Conservation (phyloP, 2,888 invertebrate species). For the Aproaerema taeniolella region DNA sequence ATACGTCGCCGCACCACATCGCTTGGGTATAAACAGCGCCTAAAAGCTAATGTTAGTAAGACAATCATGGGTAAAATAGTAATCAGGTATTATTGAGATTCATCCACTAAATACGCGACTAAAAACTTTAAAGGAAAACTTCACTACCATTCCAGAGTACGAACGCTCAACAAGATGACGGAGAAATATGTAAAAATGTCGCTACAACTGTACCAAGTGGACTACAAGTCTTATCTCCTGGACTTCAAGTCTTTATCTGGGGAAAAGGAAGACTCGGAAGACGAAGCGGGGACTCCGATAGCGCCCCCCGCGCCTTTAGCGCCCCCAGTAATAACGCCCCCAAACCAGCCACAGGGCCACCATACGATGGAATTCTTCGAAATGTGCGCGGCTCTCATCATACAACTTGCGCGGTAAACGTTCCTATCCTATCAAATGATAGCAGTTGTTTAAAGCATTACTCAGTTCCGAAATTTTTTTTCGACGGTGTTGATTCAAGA, state of each 20-base stretch:
- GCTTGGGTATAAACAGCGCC: no score
- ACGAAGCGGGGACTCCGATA: conserved; percentile 41
- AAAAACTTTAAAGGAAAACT: no score
- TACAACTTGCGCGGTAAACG: conserved; percentile 93
- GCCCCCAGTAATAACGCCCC: conserved; percentile 38
- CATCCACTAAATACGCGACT: no score
- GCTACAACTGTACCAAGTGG: conserved; percentile 98
- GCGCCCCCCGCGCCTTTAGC: conserved; percentile 34
- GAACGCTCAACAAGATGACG: conserved; percentile 92
- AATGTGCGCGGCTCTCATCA: conserved; percentile 99
- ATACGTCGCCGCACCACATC: no score
- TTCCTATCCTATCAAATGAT: no score
- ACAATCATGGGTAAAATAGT: no score
- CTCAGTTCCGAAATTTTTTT: neutral
- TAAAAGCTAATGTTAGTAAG: no score
- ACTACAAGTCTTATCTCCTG: conserved; percentile 97
- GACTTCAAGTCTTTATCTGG: conserved; percentile 97
- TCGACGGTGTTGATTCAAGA: no score
- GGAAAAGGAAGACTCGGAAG: conserved; percentile 80
- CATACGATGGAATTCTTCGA: conserved; percentile 99
- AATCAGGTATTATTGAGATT: no score
- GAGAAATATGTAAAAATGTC: conserved; percentile 96
- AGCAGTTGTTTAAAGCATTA: no score
- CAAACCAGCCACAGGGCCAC: conserved; percentile 80
- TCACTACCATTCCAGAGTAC: conserved; percentile 85